A percentile compares a stretch with the other conserved stretches of the same genome.
Conservation (phyloP, 2,797 vertebrate species). For the Hydrolagus colliei region DNA sequence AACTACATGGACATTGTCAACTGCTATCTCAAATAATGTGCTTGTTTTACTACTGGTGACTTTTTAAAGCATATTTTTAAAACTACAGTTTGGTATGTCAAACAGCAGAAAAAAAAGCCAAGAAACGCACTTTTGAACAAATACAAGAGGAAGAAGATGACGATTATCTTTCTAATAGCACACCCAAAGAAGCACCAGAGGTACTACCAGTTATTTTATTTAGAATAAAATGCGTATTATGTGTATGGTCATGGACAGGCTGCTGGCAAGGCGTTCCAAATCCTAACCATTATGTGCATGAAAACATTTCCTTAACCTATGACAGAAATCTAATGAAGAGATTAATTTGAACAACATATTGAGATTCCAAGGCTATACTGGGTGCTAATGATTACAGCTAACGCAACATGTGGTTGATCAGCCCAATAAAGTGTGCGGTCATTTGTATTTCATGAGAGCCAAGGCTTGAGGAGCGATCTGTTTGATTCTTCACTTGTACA, state of each 20-base stretch:
- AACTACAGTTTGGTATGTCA: neutral
- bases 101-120: conserved; percentile 63
- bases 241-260: neutral
- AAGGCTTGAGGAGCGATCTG: too few relatives aligned
- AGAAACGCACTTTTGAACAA: conserved; percentile 84
- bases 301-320: conserved; percentile 33
- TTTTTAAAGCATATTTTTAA: neutral
- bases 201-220: conserved; percentile 47
- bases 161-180: conserved; percentile 74
- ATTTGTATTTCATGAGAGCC: too few relatives aligned
- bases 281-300: neutral
- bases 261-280: too few relatives aligned
- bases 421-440: too few relatives aligned
- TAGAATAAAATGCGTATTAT: conserved; percentile 27
- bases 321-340: conserved; percentile 31
- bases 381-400: too few relatives aligned
- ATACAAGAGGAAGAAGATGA: conserved; percentile 79
- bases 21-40: neutral
- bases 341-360: conserved; percentile 28
- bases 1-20: neutral
- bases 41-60: conserved; percentile 66
- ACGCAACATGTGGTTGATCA: too few relatives aligned
- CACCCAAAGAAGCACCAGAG: conserved; percentile 85
- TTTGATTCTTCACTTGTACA: too few relatives aligned
- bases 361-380: neutral